These are phyloP conservation scores for Burhinus oedicnemus DNA, from an alignment of 2,113 vertebrate species.

Conservation along the genomic window DNA sequence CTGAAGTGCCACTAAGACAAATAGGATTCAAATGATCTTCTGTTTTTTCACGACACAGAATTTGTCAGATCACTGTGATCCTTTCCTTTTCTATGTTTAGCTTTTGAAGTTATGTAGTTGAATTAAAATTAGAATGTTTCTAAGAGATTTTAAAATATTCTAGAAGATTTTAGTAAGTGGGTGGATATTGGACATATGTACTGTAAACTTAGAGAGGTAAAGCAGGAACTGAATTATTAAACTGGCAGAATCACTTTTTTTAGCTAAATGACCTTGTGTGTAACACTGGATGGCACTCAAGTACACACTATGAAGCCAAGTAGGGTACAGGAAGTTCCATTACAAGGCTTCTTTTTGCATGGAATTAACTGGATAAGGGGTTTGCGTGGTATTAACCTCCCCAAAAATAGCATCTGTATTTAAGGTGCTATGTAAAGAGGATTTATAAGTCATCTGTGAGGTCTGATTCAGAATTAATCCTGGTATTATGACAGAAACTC, in stretches of 20 bases:
- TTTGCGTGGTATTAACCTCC: conserved; percentile 36
- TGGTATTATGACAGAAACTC: not conserved
- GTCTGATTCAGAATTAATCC: conserved; percentile 9
- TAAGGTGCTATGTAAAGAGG: conserved; percentile 8
- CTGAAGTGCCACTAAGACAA: not conserved
- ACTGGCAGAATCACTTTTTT: not conserved
- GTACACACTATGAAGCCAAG: not conserved
- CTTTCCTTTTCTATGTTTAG: not conserved
- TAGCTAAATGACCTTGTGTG: not conserved
- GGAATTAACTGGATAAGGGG: not conserved
- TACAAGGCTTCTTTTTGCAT: not conserved
- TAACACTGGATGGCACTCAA: conserved; percentile 64
- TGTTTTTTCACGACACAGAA: not conserved
- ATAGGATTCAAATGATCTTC: not conserved
- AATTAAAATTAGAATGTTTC: not conserved
- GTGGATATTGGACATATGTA: not conserved
- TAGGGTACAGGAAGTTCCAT: not conserved
- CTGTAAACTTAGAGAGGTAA: not conserved
- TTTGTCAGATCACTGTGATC: not conserved
- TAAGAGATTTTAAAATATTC: not conserved
- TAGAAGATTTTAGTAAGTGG: not conserved
- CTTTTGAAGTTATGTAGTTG: not conserved
- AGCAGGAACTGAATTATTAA: not conserved
- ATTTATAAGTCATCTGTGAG: not conserved
- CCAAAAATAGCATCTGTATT: conserved; percentile 1